Base-by-base conservation (phyloP, 2,888 invertebrate species). In the Hemistola chrysoprasaria region DNA sequence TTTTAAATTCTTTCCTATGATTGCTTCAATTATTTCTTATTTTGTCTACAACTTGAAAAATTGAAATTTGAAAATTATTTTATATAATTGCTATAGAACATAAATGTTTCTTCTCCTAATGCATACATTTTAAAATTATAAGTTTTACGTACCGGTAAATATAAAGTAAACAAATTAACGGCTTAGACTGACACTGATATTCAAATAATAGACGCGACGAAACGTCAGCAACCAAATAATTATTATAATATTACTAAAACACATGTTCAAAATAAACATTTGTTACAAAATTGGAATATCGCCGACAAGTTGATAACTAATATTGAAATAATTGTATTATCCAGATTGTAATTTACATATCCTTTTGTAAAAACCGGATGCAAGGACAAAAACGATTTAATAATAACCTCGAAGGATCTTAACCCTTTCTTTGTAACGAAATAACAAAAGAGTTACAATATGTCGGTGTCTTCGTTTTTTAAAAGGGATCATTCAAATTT, bases 381-480 rank as follows among this genome's bases (percentile, higher is more conserved):
- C 73, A 74, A 80, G 85, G 85, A 86, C 83, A 86, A 86, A 87
- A 87, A 88, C 82, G 83, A 79, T 86, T 84, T 87, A 87, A 88
- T 87, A 86, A 84, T 78, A 86, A 79, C 78, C 83, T 82, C 75
- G 78, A 76, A 75, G 74, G 78, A 79, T 79, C 76, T 82, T 82
- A 83, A 84, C 86, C 87, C 85, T 83, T 86, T 78, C 78, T 81
- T 44, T 76, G 59, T 4, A 16, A 16, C 16, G n/a, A n/a, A n/a
- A n/a, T 59, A 78, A 84, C 83, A 83, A 85, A 81, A 85, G 84
- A 71, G 78, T 78, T 67, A 83, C 86, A 85, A 85, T 82, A 84
- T 86, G 85, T 84, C 63, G 73, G 37, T 8, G 37, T 69, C 63
- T 71, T 74, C 65, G 74, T 78, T 77, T 79, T 77, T 76, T 73